Base-by-base conservation (phyloP, 1,140 invertebrate genomes). In the Drosophila oshimai region DNA sequence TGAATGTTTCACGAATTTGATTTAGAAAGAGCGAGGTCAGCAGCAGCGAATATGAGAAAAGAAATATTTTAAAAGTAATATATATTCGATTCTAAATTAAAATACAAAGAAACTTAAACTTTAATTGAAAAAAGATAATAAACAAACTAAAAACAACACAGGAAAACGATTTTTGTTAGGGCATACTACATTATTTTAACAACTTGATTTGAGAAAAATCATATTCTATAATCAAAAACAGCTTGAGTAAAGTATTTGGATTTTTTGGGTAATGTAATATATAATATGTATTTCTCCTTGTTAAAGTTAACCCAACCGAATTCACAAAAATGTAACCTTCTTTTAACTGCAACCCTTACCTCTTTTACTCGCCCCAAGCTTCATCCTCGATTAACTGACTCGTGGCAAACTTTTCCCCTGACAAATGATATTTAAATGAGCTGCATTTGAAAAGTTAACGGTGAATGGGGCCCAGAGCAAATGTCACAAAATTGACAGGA, bases 381-480 rank as follows among this genome's bases (percentile, higher is more conserved):
- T 20, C 28, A 36, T 65, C 60, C 60, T 33, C 62, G 58, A 41
- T 67, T 67, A 67, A 67, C 44, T 50, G 42, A 34, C 31, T 33
- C 36, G 20, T 55, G 29, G 41, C 18, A 73, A 81, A 76, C 62
- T 41, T 64, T 79, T 64, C 5, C 12, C 33, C 33, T 58, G 67
- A 86, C 72, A 86, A 86, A 86, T 86, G 62, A 80, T 86, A 80
- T 86, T 86, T 73, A 86, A 86, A 86, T 80, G 81, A 87, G 81
- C 73, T 77, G 81, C 81, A 62, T 69, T 87, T 69, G 73, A 74
- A 87, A 87, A 87, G 81, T 86, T 84, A 54, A 26, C 42, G 41
- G 34, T 58, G 54, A 67, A 65, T 31, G 37, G 45, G 13, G 47
- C 60, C 62, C 62, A 26, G 41, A 51, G 65, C 62, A 72, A 73